phyloP scores from a whole-genome alignment of 2,888 invertebrate species.

The Hipparchia sbordonii region DNA sequence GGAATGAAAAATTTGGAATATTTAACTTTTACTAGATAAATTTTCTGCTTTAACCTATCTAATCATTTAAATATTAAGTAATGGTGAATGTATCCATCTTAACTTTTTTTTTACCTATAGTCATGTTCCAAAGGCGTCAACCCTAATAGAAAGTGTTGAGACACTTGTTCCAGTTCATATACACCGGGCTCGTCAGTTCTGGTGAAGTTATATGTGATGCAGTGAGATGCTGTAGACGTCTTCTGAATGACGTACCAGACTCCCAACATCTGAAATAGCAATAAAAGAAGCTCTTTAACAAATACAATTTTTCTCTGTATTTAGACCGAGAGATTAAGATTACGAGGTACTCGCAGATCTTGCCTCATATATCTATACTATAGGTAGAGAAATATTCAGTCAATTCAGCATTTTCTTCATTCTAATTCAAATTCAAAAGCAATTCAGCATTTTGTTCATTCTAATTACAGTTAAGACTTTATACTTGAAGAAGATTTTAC shows the following conservation, averaged over 20 bases:
- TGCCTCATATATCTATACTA: no score
- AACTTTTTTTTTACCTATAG: constrained; percentile 79
- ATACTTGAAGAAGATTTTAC: background rate
- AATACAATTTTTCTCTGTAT: background rate
- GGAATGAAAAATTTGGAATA: no score
- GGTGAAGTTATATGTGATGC: constrained; percentile 91
- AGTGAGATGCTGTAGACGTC: constrained; percentile 90
- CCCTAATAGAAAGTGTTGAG: constrained; percentile 86
- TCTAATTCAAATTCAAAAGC: no score
- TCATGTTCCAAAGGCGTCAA: constrained; percentile 90
- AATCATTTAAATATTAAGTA: no score
- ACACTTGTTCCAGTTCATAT: constrained; percentile 87
- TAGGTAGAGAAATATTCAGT: background rate
- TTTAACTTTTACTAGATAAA: no score
- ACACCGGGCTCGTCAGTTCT: constrained; percentile 86
- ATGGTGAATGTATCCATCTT: background rate
- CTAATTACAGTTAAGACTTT: background rate
- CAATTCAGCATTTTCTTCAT: background rate
- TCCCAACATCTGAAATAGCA: constrained; percentile 85
- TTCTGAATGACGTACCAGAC: constrained; percentile 93
- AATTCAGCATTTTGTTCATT: background rate
- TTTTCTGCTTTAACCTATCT: no score
- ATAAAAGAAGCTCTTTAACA: background rate
- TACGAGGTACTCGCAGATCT: no score
- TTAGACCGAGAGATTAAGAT: no score